phyloP scores from a whole-genome alignment of 2,113 vertebrate species.

The Hippolais icterina region DNA sequence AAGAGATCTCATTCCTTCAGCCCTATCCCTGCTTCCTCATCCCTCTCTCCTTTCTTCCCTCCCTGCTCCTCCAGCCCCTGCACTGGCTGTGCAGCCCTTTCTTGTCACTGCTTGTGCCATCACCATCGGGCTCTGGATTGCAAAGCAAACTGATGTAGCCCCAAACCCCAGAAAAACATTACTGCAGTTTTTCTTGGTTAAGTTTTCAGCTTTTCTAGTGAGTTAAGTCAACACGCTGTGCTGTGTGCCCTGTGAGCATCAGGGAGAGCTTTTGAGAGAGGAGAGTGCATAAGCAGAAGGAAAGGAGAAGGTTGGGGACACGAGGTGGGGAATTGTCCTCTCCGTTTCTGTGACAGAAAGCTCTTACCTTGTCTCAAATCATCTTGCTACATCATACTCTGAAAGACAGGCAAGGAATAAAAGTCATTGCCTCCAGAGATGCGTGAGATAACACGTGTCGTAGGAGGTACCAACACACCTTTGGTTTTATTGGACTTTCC shows the following conservation, averaged over 20 bases:
- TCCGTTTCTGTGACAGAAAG: not conserved
- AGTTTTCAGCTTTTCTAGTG: not conserved
- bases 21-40: not conserved
- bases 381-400: not conserved
- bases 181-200: not conserved
- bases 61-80: not conserved
- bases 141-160: not conserved
- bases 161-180: not conserved
- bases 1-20: not conserved
- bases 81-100: not conserved
- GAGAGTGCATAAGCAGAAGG: not conserved
- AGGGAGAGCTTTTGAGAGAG: not conserved
- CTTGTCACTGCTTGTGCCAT: not conserved
- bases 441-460: not conserved
- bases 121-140: not conserved
- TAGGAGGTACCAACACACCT: not conserved
- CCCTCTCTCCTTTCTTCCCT: not conserved
- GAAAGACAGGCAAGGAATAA: not conserved
- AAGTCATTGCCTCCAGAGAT: not conserved
- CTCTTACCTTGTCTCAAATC: not conserved
- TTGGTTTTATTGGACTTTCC: constrained; percentile 40
- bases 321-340: not conserved
- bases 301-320: not conserved
- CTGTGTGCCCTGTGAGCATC: not conserved
- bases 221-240: not conserved